Base-by-base conservation (phyloP, 2,113 vertebrate species). In the Monarcha castaneiventris region DNA sequence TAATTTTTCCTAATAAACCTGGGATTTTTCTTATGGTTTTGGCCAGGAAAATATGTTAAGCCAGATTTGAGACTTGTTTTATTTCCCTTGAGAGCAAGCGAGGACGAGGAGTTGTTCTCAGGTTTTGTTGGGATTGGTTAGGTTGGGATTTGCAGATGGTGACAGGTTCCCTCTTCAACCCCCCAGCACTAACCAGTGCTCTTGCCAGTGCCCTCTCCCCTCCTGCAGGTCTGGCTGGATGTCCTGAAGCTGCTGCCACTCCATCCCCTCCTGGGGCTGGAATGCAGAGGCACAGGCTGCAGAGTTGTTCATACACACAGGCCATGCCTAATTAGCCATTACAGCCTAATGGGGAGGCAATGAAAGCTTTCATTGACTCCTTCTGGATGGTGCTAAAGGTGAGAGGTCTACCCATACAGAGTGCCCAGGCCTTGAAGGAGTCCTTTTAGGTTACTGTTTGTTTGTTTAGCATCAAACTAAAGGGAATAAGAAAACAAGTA, bases 311-410 rank as follows among this genome's bases (percentile, higher is more conserved):
- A 18, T 11, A 19, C 16, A 55, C 17, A 44, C 8, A 39, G 26
- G 8, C 21, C 11, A 1, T 12, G 63, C 41, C 39, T 64, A 59
- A 68, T 68, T 39, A 68, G 35, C 16, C 39, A 16, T 32, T 43
- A 18, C 3, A 3, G 30, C 58, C 41, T 54, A 56, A 58, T 0
- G 0, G 4, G 25, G 13, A 56, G 39, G 16, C 13, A 74, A 29
- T 14, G 7, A 73, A 95, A 90, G 25, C 19, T 55, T 73, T 68
- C 33, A 4, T 1, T n/a, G 23, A 19, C 13, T 16, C 26, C 56
- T 81, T 54, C 52, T 74, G 62, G 16, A n/a, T 2, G 2, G 11
- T 26, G 39, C 7, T 44, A 19, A 17, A 33, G 46, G 7, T 37
- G 21, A 66, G 37, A 74, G 25, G 12, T 27, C 35, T 61, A 16